Conservation (phyloP, 2,797 vertebrate species). For the Sarcoramphus papa region DNA sequence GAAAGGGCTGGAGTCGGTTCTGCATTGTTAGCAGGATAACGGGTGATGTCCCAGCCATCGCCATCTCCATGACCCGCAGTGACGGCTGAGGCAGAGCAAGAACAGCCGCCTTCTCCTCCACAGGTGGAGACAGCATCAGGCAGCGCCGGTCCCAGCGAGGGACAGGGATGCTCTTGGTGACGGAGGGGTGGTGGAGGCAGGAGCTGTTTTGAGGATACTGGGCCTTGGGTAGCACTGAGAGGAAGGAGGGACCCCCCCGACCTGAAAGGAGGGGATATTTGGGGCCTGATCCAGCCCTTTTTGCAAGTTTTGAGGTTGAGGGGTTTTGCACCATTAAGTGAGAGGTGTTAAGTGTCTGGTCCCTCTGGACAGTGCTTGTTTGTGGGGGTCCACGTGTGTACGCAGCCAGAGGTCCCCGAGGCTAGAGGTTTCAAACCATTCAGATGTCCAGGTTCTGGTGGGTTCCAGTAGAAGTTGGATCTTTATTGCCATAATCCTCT, state of each 20-base stretch:
- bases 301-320: neutral
- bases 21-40: slow-evolving; percentile 27
- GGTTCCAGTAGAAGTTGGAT: neutral
- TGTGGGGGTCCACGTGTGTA: fast-evolving
- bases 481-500: neutral
- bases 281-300: neutral
- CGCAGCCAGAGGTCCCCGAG: fast-evolving
- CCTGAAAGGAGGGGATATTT: neutral
- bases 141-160: fast-evolving
- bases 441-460: neutral
- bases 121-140: fast-evolving
- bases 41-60: neutral
- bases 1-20: neutral
- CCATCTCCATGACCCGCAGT: fast-evolving
- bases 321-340: neutral
- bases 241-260: neutral
- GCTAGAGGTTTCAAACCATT: neutral
- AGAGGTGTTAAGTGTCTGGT: neutral
- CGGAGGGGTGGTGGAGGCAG: neutral
- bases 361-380: neutral
- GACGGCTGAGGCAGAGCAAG: neutral
- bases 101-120: neutral
- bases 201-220: neutral
- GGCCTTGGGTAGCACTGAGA: neutral
- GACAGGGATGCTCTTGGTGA: neutral